Percentiles rank a stretch among this genome's conserved stretches.
phyloP scores from a whole-genome alignment of 2,113 vertebrate genomes.

The Periophthalmodon schlosseri region DNA sequence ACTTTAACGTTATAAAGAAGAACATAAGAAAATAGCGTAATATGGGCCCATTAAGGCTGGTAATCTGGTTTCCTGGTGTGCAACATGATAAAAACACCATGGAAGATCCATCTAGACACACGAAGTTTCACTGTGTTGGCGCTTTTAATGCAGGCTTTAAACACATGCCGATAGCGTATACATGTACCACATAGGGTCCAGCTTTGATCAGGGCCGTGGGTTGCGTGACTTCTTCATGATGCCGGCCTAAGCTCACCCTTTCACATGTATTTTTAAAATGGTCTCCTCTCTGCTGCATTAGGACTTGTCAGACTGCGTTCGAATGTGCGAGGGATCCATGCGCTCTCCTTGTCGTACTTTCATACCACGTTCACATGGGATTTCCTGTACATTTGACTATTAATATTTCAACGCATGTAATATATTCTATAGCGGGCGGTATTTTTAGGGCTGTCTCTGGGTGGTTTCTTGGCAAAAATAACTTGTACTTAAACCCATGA shows the following conservation, averaged over 20 bases:
- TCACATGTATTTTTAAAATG: constrained; percentile 64
- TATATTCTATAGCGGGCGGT: constrained; percentile 30
- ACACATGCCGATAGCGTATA: background rate
- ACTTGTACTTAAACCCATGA: background rate
- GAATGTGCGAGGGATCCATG: constrained; percentile 38
- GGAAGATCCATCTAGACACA: no score
- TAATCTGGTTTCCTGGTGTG: no score
- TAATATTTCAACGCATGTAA: constrained; percentile 57
- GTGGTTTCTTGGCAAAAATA: background rate
- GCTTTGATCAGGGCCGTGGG: constrained; percentile 43
- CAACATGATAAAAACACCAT: no score
- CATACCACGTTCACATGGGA: constrained; percentile 22
- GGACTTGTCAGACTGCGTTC: constrained; percentile 35
- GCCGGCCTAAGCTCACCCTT: constrained; percentile 42
- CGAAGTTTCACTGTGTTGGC: no score
- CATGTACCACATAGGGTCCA: background rate
- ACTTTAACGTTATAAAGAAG: no score
- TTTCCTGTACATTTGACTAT: constrained; percentile 21
- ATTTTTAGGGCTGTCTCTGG: constrained; percentile 10
- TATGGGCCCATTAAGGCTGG: no score
- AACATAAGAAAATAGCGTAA: no score
- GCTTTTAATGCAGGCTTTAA: background rate
- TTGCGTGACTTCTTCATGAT: constrained; percentile 47
- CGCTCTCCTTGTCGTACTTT: constrained; percentile 38
- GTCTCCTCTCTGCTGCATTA: constrained; percentile 53